Base-by-base conservation (phyloP, 2,113 vertebrate species). In the Phylloscopus trochilus region DNA sequence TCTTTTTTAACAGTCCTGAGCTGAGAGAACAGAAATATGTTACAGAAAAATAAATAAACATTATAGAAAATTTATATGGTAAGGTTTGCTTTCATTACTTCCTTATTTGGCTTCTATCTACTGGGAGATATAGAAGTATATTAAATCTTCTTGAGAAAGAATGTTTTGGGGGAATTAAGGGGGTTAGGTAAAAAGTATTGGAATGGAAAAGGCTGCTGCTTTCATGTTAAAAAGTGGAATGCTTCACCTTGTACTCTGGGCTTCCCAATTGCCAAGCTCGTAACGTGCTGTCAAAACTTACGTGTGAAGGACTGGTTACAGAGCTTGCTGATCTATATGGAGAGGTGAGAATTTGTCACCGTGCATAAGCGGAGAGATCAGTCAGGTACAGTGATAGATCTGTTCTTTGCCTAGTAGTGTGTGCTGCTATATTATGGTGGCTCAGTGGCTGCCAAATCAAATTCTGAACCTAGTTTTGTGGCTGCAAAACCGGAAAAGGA, bases 311-410 rank as follows among this genome's bases (percentile, higher is more conserved):
- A 96, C 94, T 97, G 95, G 96, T 95, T 97, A 95, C 94, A 95
- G 94, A 96, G 97, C 79, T 86, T 68, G 95, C 97, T 97, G 96
- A 97, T 98, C 97, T 98, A 97, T 97, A 97, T 87, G 95, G 96
- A 98, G 96, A 97, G 95, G 98, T 98, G 97, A 97, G 97, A 98
- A 98, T 98, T 98, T 98, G 97, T 98, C 98, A 98, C 96, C 95
- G 94, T 97, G 97, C 94, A 97, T 97, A 97, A 98, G 95, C 89
- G 97, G 96, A 97, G 95, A 97, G 97, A 98, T 98, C 97, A 98
- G 94, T 98, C 97, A 98, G 97, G 97, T 97, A 96, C 2, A 95
- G 95, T 95, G 97, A 98, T 97, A 97, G 97, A 97, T 98, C 96
- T 97, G 96, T 96, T 98, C 97, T 97, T 97, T 97, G 96, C 95